These are phyloP conservation scores for Danio aesculapii DNA, from an alignment of 2,797 vertebrate species.

Conservation along the genomic window DNA sequence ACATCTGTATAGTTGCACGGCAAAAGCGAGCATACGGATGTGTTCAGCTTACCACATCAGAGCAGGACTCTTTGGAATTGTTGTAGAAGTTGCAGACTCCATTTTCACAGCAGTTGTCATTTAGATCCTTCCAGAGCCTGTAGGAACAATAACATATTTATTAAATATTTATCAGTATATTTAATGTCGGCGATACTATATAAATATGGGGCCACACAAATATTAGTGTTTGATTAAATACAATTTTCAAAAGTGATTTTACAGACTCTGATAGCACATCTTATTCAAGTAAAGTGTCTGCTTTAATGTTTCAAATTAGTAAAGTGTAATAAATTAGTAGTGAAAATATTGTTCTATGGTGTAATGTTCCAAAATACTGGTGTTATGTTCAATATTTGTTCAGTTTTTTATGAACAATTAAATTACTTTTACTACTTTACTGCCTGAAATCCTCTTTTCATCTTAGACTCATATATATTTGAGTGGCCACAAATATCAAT, in stretches of 20 bases:
- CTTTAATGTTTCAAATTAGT: too few relatives aligned
- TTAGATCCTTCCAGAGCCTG: conserved; percentile 80
- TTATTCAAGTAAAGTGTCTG: too few relatives aligned
- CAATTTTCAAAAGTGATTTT: too few relatives aligned
- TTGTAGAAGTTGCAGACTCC: conserved; percentile 78
- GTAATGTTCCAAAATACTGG: too few relatives aligned
- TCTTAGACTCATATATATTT: neutral
- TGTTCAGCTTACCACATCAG: conserved; percentile 61
- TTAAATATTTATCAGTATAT: neutral
- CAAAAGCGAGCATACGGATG: neutral
- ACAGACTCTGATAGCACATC: too few relatives aligned
- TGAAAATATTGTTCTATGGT: too few relatives aligned
- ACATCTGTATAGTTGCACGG: neutral
- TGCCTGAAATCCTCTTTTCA: too few relatives aligned
- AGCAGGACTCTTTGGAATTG: conserved; percentile 67
- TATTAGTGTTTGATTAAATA: too few relatives aligned
- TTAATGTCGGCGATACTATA: neutral
- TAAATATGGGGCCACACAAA: neutral
- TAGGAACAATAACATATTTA: conserved; percentile 27
- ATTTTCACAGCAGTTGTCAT: conserved; percentile 77
- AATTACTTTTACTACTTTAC: too few relatives aligned
- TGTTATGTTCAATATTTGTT: too few relatives aligned
- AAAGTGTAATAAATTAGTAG: too few relatives aligned
- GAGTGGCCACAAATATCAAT: conserved; percentile 1
- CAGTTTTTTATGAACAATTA: too few relatives aligned